These are phyloP conservation scores for Eubucco bourcierii DNA, from an alignment of 2,113 vertebrate species.

Conservation along the genomic window DNA sequence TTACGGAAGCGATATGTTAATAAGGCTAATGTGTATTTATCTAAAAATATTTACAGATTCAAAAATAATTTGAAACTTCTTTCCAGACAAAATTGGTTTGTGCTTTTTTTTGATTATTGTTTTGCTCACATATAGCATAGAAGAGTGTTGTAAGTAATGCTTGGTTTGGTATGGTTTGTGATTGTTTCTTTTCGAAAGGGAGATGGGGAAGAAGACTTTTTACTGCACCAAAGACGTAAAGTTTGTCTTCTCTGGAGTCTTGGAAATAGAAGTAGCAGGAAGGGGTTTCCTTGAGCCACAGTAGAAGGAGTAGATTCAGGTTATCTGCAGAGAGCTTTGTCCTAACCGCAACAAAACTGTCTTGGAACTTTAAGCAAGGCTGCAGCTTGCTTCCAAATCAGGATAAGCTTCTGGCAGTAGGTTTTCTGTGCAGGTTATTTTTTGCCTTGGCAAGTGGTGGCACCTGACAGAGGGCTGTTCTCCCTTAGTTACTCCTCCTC, in stretches of 20 bases:
- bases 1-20: background rate
- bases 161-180: background rate
- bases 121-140: background rate
- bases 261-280: background rate
- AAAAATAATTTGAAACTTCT: background rate
- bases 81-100: constrained; percentile 24
- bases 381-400: background rate
- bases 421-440: background rate
- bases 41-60: background rate
- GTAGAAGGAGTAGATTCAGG: background rate
- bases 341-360: background rate
- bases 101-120: background rate
- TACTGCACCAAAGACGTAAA: background rate
- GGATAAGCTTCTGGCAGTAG: background rate
- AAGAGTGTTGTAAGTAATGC: background rate
- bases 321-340: background rate
- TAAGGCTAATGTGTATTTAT: background rate
- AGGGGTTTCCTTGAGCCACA: background rate
- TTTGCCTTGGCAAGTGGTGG: background rate
- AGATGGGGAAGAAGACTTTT: background rate
- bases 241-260: background rate
- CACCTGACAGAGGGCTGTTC: background rate
- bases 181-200: background rate
- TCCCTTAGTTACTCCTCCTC: background rate
- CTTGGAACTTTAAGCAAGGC: background rate